Percentiles rank a stretch among this genome's conserved stretches.
Evolutionary conservation across 30 jellyfish, hydroid and myxozoan genomes (phyloP).

Genomic region (Turritopsis rubra): DNA sequence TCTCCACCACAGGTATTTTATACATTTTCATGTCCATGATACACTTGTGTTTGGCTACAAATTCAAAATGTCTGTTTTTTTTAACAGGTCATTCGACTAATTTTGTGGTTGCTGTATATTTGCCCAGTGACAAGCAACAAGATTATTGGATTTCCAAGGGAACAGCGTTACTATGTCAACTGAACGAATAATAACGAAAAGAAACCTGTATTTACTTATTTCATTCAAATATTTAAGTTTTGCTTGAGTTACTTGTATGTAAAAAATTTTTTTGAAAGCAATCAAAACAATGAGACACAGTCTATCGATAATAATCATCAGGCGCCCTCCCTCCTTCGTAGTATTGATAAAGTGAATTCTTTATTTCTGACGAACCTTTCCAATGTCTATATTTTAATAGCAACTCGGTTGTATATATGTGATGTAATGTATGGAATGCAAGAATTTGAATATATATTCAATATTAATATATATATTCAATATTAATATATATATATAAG

Average conservation of each 20-base stretch:
- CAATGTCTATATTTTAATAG: neutral
- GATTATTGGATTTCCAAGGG: constrained; percentile 95
- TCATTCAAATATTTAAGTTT: neutral
- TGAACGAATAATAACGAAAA: constrained; percentile 51
- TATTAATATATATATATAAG: neutral
- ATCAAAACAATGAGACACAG: no score
- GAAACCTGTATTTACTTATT: neutral
- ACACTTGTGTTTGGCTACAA: constrained; percentile 5
- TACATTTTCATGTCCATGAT: neutral
- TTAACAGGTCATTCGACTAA: constrained; percentile 96
- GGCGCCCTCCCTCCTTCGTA: no score
- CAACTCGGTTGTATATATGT: neutral
- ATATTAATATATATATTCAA: neutral
- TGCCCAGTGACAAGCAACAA: constrained; percentile 58
- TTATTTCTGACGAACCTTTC: neutral
- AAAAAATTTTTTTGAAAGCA: no score
- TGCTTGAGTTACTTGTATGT: no score
- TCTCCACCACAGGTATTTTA: constrained; percentile 82
- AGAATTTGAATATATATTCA: neutral
- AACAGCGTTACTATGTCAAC: constrained; percentile 87
- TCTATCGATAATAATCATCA: no score
- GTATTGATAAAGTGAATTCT: neutral
- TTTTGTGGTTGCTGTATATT: constrained; percentile 80
- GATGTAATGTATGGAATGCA: neutral
- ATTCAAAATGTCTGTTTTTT: no score